Base-by-base conservation (phyloP, 2,888 invertebrate species). In the Carpatolechia fugitivella region DNA sequence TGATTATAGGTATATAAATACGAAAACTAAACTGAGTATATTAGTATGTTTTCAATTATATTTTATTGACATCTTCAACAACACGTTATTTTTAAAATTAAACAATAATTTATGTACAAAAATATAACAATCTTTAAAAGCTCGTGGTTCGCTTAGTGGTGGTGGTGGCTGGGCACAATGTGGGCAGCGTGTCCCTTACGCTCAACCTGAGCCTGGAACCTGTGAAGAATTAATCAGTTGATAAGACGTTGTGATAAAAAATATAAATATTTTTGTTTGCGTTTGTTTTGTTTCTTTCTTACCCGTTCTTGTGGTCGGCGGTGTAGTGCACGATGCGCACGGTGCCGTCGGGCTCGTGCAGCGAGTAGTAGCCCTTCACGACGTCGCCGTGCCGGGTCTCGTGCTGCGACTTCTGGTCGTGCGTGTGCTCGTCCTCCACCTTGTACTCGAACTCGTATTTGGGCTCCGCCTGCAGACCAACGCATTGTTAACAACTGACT, bases 331-430 rank as follows among this genome's bases (percentile, higher is more conserved):
- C 50, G 11, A 36, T 11, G 18, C 50, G 35, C 20, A 50, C 31
- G 61, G 91, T 90, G 56, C 91, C 91, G 56, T 89, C 91, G 31
- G 91, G 88, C 62, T 91, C 85, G 61, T 90, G 86, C 47, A 91
- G 78, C 29, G 85, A 70, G 65, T 80, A 80, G 58, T 70, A 74
- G 3, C 80, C 80, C 59, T 78, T 78, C 24, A 90, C 90, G 18
- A 76, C 72, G 61, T 90, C 90, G 20, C 90, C 91, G 48, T 90
- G 89, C 47, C 85, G 79, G 54, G 71, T 68, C 66, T 91, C 91
- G 54, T 88, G 85, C 69, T 89, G 89, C 14, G 74, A 75, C 70
- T 90, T 89, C 66, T 78, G 74, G 74, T 91, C 91, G 11, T 89
- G 88, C 56, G 91, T 91, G 68, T 91, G 88, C 3, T 80, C 82